A percentile compares a stretch with the other conserved stretches of the same genome.
Conservation (phyloP, 1,140 invertebrate species). For the Lordiphosa stackelbergi region DNA sequence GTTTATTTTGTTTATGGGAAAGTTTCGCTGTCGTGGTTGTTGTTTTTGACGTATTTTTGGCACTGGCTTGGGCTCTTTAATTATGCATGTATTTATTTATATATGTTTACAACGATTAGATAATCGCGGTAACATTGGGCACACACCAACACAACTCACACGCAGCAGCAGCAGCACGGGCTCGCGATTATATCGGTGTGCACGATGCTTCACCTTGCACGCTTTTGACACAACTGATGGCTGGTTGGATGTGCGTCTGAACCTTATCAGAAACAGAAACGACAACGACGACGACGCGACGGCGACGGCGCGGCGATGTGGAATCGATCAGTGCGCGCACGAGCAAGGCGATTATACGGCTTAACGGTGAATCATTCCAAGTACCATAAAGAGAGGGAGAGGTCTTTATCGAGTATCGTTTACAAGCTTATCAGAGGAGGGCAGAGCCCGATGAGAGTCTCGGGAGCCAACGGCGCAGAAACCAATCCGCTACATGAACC, state of each 20-base stretch:
- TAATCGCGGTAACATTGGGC: constrained; percentile 55
- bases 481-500: constrained; percentile 59
- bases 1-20: constrained; percentile 29
- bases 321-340: constrained; percentile 71
- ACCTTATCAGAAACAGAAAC: constrained; percentile 59
- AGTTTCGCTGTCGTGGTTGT: constrained; percentile 33
- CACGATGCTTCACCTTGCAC: constrained; percentile 57
- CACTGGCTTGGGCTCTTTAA: constrained; percentile 24
- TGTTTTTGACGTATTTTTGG: constrained; percentile 24
- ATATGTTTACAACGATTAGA: constrained; percentile 56
- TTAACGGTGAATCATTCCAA: constrained; percentile 60
- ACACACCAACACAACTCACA: constrained; percentile 29
- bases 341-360: constrained; percentile 66
- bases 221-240: constrained; percentile 69
- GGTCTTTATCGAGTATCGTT: constrained; percentile 1
- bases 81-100: constrained; percentile 20
- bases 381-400: constrained; percentile 19
- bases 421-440: constrained; percentile 29
- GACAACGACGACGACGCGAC: constrained; percentile 23
- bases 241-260: constrained; percentile 65
- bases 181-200: constrained; percentile 29
- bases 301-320: constrained; percentile 28
- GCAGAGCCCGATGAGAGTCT: constrained; percentile 7
- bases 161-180: constrained; percentile 12
- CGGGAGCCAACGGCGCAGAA: constrained; percentile 38